Evolutionary conservation across 2,113 vertebrate genomes (phyloP), one percentile per base, ranked within the genome.

Genomic region (Girardinichthys multiradiatus): DNA sequence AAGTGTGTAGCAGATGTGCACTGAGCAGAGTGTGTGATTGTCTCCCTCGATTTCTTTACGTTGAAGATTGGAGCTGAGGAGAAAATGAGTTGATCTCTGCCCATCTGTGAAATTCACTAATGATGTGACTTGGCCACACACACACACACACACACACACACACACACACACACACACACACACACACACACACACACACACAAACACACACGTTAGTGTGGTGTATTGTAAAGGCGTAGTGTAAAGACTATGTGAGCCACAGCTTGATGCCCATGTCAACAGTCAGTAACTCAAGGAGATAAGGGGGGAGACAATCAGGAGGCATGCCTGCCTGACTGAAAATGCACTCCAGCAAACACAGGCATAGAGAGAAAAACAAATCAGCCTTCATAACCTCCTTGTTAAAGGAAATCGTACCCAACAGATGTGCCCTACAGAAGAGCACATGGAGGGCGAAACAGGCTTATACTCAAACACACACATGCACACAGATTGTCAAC

Each of bases 361-460:
- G 31, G 64, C 68, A 74, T 26, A 62, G 51, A 80, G 72, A 76
- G 54, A 61, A 58, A 19, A 81, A 82, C 59, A 39, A 89, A 85
- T 85, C 66, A 68, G 69, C 59, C 65, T 83, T 69, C 60, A 35
- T 63, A 59, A 83, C 76, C 17, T 63, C 80, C 74, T 72, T 64
- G 66, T 64, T 90, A 89, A 92, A 90, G 84, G 79, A 66, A 92
- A 83, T 86, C 59, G 57, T 63, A 48, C 28, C 81, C 45, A 69
- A 68, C 92, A 93, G 89, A 92, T 92, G 92, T 80, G 89, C 28
- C 87, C 85, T 81, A 74, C 57, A 77, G 77, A 80, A 60, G 80
- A 84, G 67, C 81, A 83, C 77, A 73, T 73, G 76, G 68, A 72
- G 79, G 72, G 77, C 80, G 79, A 88, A 88, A 86, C 80, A 74